Conservation (phyloP, 2,888 invertebrate genomes). For the Synergus japonicus region DNA sequence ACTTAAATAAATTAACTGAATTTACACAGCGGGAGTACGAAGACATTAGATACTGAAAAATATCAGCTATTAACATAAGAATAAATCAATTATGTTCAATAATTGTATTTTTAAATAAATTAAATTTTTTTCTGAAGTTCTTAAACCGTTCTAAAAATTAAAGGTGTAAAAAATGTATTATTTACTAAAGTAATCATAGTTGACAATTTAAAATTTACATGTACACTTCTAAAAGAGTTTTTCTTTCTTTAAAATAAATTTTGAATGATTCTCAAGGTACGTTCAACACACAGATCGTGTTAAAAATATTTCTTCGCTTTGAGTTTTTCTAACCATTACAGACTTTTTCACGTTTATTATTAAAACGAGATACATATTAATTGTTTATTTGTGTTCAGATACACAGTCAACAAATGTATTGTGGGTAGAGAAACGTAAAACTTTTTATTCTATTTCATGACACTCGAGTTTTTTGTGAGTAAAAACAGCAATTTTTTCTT, state of each 20-base stretch:
- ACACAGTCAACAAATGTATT: slow-evolving; percentile 3
- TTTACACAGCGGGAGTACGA: slow-evolving; percentile 38
- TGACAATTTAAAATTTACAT: neutral
- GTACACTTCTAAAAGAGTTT: neutral
- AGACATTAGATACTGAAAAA: slow-evolving; percentile 6
- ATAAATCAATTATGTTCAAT: slow-evolving; percentile 14
- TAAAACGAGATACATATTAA: slow-evolving; percentile 11
- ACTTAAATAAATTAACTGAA: slow-evolving; percentile 44
- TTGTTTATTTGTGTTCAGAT: neutral
- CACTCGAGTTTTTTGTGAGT: neutral
- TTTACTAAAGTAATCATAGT: neutral
- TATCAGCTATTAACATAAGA: slow-evolving; percentile 20
- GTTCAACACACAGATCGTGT: slow-evolving; percentile 54
- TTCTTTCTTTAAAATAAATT: neutral
- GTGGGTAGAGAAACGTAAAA: slow-evolving; percentile 3
- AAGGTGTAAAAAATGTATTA: neutral
- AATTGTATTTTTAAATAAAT: neutral
- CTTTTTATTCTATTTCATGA: slow-evolving; percentile 11
- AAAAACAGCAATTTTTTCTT: neutral
- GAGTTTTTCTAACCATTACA: slow-evolving; percentile 11
- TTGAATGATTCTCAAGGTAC: slow-evolving; percentile 5
- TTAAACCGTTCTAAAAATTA: neutral
- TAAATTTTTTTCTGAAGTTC: neutral
- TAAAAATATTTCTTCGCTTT: slow-evolving; percentile 63
- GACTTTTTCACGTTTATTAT: neutral